Evolutionary conservation across 2,797 vertebrate genomes (phyloP), one percentile per base, ranked within the genome.

Genomic region (Galaxias olidus): DNA sequence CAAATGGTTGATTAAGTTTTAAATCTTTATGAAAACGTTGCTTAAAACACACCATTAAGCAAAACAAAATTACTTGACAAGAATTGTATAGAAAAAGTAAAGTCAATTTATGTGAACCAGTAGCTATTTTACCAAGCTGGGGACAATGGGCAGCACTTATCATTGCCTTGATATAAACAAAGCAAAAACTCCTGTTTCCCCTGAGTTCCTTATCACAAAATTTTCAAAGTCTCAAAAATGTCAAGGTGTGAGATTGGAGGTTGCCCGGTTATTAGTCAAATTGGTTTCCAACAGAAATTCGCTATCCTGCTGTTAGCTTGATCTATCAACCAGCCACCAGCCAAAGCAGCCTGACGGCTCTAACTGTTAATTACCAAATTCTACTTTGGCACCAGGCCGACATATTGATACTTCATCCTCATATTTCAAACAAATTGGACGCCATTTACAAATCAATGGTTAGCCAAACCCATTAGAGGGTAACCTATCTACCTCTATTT

Each of bases 321-420:
- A 80, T 78, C 77, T 76, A 73, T 75, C 76, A 82, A 79, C 71
- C 53, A 30, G 17, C 42, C 78, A 68, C 68, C 15, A 14, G 71
- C 52, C 42, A 41, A 71, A 59, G 43, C 43, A 54, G 55, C 61
- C 15, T 50, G 44, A 18, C 69, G 50, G 61, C 59, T 59, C 56
- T 18, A 70, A 62, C 75, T 71, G 78, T 78, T 90, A 88, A 86
- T 84, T 87, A 74, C 84, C 20, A 64, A 83, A 74, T 43, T 77
- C 81, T 69, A 75, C 77, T 61, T 67, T 12, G 67, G 63, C 80
- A 41, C 59, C 77, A 63, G 69, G 69, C 68, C 47, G 71, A 4
- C 50, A 10, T 72, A 86, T 86, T 11, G 86, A 90, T 88, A 76
- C 71, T 73, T 78, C 66, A 18, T 69, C 73, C 72, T 73, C 68